Conservation (phyloP, 2,888 invertebrate species). For the Cephalotes varians region DNA sequence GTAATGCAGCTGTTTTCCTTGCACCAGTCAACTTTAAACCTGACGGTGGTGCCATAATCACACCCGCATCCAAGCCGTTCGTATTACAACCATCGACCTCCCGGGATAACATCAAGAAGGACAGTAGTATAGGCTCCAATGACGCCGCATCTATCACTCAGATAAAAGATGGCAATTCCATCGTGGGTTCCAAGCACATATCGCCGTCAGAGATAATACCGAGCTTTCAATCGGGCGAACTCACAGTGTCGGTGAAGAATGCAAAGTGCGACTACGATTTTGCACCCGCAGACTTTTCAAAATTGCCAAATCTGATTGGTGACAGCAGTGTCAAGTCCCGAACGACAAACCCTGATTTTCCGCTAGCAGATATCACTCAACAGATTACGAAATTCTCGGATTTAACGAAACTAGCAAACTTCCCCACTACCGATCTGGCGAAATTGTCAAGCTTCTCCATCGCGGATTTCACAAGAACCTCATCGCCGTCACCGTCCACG, state of each 20-base stretch:
- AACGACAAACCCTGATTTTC: slow-evolving; percentile 78
- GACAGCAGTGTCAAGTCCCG: slow-evolving; percentile 76
- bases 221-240: slow-evolving; percentile 83
- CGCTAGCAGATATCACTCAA: slow-evolving; percentile 82
- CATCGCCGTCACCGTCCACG: slow-evolving; percentile 79
- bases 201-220: slow-evolving; percentile 80
- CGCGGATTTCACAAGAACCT: slow-evolving; percentile 82
- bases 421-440: slow-evolving; percentile 82
- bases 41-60: slow-evolving; percentile 79
- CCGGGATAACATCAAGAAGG: slow-evolving; percentile 77
- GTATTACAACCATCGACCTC: slow-evolving; percentile 78
- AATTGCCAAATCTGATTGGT: slow-evolving; percentile 76
- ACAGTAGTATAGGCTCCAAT: slow-evolving; percentile 53
- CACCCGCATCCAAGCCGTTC: slow-evolving; percentile 82
- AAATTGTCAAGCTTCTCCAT: slow-evolving; percentile 83
- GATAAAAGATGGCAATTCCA: slow-evolving; percentile 68
- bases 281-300: slow-evolving; percentile 79
- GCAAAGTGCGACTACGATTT: slow-evolving; percentile 82
- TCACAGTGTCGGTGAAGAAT: slow-evolving; percentile 84
- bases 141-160: slow-evolving; percentile 71
- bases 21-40: slow-evolving; percentile 87
- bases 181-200: slow-evolving; percentile 63
- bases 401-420: slow-evolving; percentile 82
- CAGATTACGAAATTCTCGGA: slow-evolving; percentile 83
- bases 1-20: slow-evolving; percentile 90